Evolutionary conservation across 1,140 invertebrate genomes (phyloP).

Genomic region (Sycophila sp.): DNA sequence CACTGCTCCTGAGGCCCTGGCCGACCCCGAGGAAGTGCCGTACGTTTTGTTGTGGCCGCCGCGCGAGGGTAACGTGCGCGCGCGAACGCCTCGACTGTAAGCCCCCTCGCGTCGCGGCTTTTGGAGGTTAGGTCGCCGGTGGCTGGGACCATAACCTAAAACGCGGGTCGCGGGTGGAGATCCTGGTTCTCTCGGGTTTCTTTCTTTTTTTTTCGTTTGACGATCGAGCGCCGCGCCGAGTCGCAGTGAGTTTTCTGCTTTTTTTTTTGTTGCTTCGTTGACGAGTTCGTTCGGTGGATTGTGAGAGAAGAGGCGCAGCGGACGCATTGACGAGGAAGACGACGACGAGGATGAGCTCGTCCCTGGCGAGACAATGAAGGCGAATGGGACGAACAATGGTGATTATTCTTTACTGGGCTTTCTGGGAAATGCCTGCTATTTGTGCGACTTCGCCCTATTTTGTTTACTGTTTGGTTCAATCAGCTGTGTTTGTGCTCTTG

Average conservation of each 20-base stretch:
- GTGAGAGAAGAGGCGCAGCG: neutral
- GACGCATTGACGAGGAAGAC: neutral
- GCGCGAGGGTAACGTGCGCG: neutral
- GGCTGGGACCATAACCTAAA: constrained; percentile 53
- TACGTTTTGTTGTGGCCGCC: neutral
- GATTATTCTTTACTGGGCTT: constrained; percentile 46
- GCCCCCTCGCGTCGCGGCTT: constrained; percentile 14
- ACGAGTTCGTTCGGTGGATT: too few species aligned
- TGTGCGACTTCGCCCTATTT: too few species aligned
- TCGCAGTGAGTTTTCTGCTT: too few species aligned
- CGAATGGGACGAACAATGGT: constrained; percentile 67
- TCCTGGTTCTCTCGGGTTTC: neutral
- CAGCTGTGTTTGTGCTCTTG: constrained; percentile 13
- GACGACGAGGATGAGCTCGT: constrained; percentile 54
- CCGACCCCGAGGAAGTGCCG: too few species aligned
- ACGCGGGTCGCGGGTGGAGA: neutral
- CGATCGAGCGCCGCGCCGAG: neutral
- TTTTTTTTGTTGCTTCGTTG: too few species aligned
- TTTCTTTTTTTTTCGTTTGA: neutral
- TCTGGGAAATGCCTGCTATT: too few species aligned
- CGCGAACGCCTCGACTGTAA: neutral
- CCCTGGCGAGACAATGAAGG: constrained; percentile 60
- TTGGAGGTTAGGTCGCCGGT: constrained; percentile 60
- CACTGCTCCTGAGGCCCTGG: constrained; percentile 14
- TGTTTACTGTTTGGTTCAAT: neutral